These are phyloP conservation scores for Acromyrmex charruanus DNA, from an alignment of 1,140 invertebrate genomes.

Conservation along the genomic window DNA sequence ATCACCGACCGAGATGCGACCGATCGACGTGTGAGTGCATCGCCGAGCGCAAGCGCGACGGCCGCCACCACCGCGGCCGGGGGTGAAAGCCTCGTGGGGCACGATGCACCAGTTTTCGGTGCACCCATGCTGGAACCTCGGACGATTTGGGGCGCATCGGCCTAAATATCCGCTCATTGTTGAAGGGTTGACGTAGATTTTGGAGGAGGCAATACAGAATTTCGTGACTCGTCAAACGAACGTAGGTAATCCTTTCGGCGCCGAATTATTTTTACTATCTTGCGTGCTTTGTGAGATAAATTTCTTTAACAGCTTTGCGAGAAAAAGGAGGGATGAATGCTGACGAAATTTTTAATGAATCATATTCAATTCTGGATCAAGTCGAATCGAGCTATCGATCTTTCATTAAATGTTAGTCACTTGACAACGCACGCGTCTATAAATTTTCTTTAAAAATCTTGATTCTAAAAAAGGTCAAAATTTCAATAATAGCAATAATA, in stretches of 20 bases:
- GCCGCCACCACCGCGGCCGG: background rate
- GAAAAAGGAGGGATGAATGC: background rate
- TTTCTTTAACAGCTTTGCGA: background rate
- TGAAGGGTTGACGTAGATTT: conserved; percentile 48
- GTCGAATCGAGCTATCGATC: background rate
- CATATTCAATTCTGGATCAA: background rate
- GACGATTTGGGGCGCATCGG: conserved; percentile 64
- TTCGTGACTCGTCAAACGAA: background rate
- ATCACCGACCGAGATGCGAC: conserved; percentile 69
- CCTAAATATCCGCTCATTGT: conserved; percentile 59
- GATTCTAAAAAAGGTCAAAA: too few species aligned
- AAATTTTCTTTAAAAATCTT: too few species aligned
- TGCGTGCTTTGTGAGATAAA: too few species aligned
- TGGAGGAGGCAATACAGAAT: background rate
- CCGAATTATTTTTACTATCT: background rate
- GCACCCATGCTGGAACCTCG: conserved; percentile 58
- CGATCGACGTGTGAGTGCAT: conserved; percentile 39
- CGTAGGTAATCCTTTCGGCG: background rate
- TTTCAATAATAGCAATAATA: background rate
- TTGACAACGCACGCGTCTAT: background rate
- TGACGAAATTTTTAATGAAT: background rate
- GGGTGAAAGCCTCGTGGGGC: conserved; percentile 5
- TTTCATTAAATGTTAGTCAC: background rate
- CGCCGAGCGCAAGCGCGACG: conserved; percentile 43
- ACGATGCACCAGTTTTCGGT: conserved; percentile 66